Evolutionary conservation across 1,140 invertebrate genomes (phyloP).

Genomic region (Drosophila pseudoobscura): DNA sequence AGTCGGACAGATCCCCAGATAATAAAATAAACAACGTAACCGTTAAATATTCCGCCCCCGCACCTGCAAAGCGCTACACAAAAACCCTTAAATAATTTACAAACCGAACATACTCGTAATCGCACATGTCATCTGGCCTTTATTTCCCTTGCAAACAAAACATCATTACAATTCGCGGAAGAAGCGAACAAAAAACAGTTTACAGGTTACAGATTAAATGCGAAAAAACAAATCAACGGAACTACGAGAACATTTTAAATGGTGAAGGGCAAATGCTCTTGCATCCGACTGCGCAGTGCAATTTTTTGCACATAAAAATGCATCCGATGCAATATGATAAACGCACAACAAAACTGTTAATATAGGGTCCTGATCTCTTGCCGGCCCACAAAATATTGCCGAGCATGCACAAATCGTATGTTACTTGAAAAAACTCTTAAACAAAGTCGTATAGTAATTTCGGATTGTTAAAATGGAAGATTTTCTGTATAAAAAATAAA

Average conservation of each 20-base stretch:
- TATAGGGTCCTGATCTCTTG: too few species aligned
- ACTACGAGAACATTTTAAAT: conserved; percentile 38
- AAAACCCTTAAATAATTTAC: conserved; percentile 16
- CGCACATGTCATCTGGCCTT: conserved; percentile 69
- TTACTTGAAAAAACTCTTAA: too few species aligned
- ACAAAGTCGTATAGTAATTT: too few species aligned
- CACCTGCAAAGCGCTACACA: neutral
- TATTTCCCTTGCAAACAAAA: conserved; percentile 70
- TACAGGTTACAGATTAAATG: conserved; percentile 1
- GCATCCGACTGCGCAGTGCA: neutral
- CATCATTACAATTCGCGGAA: conserved; percentile 51
- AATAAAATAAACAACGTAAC: conserved; percentile 44
- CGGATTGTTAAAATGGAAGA: too few species aligned
- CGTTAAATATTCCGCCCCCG: conserved; percentile 30
- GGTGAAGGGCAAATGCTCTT: conserved; percentile 19
- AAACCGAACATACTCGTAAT: conserved; percentile 66
- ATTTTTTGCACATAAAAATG: too few species aligned
- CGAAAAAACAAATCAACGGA: conserved; percentile 13
- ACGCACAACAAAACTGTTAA: too few species aligned
- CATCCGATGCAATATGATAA: too few species aligned
- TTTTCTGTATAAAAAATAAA: too few species aligned
- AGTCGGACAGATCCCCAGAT: conserved; percentile 6
- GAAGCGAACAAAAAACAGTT: conserved; percentile 17
- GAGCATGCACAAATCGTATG: too few species aligned
- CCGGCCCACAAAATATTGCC: too few species aligned